These are phyloP conservation scores for Pseudorhiza aurosa DNA, from an alignment of 30 jellyfish, hydroid and myxozoan genomes.

Conservation along the genomic window DNA sequence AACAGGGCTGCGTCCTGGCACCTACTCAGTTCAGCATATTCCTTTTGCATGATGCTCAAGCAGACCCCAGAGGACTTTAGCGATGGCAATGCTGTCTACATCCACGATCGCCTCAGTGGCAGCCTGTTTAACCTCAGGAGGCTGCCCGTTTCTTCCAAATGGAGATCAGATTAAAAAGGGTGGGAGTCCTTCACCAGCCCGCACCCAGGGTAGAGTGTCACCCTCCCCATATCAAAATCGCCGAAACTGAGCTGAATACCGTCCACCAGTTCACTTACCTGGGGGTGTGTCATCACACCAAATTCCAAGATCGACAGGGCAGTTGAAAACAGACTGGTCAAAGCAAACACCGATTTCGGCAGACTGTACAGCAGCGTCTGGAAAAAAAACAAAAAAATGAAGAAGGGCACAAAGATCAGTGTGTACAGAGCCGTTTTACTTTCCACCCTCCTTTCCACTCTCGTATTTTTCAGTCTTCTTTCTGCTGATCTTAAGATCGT, in stretches of 20 bases:
- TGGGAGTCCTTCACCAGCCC: conserved; percentile 29
- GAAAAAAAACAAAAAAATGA: not conserved
- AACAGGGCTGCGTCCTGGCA: conserved; percentile 28
- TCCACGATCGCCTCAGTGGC: conserved; percentile 3
- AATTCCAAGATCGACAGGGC: not conserved
- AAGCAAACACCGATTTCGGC: not conserved
- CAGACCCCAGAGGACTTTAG: not conserved
- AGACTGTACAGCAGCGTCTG: not conserved
- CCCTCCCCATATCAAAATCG: conserved; percentile 9
- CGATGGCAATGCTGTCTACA: too few relatives aligned
- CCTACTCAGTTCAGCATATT: conserved; percentile 18
- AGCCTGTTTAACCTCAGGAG: conserved; percentile 20
- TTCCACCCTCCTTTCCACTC: not conserved
- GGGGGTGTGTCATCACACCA: conserved; percentile 4
- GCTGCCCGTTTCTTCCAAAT: not conserved
- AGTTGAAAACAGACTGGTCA: not conserved
- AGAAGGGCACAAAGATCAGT: not conserved
- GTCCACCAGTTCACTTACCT: conserved; percentile 9
- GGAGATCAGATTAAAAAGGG: conserved; percentile 17
- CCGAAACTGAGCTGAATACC: conserved; percentile 1
- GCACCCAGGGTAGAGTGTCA: conserved; percentile 10
- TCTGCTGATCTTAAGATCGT: too few relatives aligned
- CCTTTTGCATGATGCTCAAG: not conserved
- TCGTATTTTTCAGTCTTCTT: too few relatives aligned
- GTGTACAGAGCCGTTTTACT: conserved; percentile 5